Evolutionary conservation across 2,888 invertebrate genomes (phyloP).

Genomic region (Acanthoscelides obtectus): DNA sequence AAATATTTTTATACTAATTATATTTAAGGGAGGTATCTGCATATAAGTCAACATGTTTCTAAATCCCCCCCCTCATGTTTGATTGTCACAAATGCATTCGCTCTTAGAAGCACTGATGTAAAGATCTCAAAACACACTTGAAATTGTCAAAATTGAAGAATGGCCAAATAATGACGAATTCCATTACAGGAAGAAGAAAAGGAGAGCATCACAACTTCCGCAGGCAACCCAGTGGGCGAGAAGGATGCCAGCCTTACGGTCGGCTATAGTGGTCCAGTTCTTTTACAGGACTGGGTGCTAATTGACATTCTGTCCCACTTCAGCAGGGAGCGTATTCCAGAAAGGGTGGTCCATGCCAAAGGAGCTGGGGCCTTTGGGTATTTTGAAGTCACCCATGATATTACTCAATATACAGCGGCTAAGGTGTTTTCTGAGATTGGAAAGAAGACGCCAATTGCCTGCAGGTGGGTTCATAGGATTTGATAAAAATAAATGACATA

Average conservation of each 20-base stretch:
- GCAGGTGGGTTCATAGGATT: conserved; percentile 47
- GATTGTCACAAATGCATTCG: too few species aligned
- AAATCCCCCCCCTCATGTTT: too few species aligned
- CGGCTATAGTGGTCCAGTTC: conserved; percentile 79
- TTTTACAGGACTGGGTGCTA: conserved; percentile 79
- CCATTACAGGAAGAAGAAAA: conserved; percentile 38
- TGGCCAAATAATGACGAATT: too few species aligned
- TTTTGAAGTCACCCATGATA: conserved; percentile 85
- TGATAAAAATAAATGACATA: too few species aligned
- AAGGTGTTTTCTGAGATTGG: conserved; percentile 72
- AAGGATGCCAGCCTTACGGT: conserved; percentile 75
- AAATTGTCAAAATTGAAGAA: too few species aligned
- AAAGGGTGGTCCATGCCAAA: conserved; percentile 93
- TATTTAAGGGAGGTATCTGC: too few species aligned
- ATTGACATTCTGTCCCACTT: conserved; percentile 80
- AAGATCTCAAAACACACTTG: too few species aligned
- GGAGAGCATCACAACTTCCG: conserved; percentile 67
- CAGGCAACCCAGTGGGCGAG: conserved; percentile 76
- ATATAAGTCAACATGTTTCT: too few species aligned
- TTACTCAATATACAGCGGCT: conserved; percentile 73
- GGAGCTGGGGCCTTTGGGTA: conserved; percentile 85
- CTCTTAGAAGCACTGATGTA: too few species aligned
- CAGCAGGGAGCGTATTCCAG: conserved; percentile 89
- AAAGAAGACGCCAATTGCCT: conserved; percentile 73
- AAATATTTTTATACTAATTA: too few species aligned